Conservation (phyloP, 2,797 vertebrate species). For the Trichosurus vulpecula region DNA sequence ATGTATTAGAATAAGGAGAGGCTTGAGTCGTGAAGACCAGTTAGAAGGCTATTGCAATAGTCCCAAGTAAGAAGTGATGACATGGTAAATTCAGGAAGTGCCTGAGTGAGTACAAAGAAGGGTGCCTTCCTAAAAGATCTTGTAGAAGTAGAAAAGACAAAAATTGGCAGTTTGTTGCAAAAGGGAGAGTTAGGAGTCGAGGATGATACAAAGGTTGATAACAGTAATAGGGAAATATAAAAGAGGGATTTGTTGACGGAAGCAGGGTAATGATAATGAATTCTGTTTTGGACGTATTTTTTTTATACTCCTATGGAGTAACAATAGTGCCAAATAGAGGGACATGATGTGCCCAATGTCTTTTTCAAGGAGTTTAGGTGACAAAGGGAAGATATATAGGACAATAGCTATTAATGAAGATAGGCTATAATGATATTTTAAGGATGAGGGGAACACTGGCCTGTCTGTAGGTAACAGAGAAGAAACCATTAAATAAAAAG, state of each 20-base stretch:
- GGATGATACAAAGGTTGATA: not conserved
- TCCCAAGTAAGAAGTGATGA: not conserved
- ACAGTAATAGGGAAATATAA: not conserved
- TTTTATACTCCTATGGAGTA: not conserved
- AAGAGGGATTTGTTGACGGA: not conserved
- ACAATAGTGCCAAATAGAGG: not conserved
- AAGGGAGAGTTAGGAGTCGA: not conserved
- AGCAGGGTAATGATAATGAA: not conserved
- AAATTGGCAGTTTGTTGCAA: not conserved
- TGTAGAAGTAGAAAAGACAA: not conserved
- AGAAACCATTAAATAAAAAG: not conserved
- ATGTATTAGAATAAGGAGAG: not conserved
- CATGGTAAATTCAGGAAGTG: not conserved
- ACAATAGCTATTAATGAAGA: not conserved
- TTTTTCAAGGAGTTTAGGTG: not conserved
- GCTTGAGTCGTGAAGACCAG: not conserved
- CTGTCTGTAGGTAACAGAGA: not conserved
- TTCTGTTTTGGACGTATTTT: not conserved
- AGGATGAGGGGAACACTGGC: not conserved
- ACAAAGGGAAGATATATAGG: not conserved
- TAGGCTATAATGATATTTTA: not conserved
- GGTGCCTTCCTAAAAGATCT: not conserved
- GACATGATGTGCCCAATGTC: not conserved
- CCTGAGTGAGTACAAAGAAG: not conserved
- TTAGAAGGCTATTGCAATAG: not conserved